Evolutionary conservation across 1,140 invertebrate genomes (phyloP), one percentile per base, ranked within the genome.

Genomic region (Andrena cerasifolii): DNA sequence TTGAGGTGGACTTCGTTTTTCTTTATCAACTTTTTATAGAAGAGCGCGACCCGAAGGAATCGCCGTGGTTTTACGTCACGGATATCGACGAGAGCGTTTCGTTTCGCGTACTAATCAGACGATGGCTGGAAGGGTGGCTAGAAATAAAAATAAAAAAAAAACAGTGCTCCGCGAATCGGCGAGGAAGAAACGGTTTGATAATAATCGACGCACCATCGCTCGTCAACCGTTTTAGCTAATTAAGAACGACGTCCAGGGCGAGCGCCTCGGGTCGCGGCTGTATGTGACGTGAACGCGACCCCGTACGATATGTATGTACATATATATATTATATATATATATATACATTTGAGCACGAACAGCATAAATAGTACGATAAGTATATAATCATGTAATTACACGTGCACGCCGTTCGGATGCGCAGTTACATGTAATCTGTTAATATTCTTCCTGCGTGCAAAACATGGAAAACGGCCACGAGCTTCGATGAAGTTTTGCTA

Each of bases 371-470:
- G 83, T 87, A 88, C 68, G 75, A 73, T 86, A 85, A 80, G 73
- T 89, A 86, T 85, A 84, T 78, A 82, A 88, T 84, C 80, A 86
- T 88, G 87, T 88, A 86, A 85, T 89, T 88, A 87, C 82, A 88
- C 85, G 79, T 82, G 74, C 86, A 87, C 85, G 82, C 36, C 67
- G 82, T 85, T 82, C 78, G 65, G 68, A 85, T 65, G 76, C 61
- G 79, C 83, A 74, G 76, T 80, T 54, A 79, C 59, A 78, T 54
- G 65, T 82, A 82, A 82, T 62, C 54, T 85, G 76, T 85, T 85
- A 68, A 85, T 80, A 84, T 85, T 85, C 83, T 85, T 85, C 83
- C 83, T 76, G 67, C 74, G 75, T 79, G 72, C 76, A 82, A 76
- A n/a, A 82, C 67, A 53, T 56, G 67, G 36, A 61, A 40, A 58